Conservation (phyloP, 2,888 invertebrate species). For the Synanthedon formicaeformis region DNA sequence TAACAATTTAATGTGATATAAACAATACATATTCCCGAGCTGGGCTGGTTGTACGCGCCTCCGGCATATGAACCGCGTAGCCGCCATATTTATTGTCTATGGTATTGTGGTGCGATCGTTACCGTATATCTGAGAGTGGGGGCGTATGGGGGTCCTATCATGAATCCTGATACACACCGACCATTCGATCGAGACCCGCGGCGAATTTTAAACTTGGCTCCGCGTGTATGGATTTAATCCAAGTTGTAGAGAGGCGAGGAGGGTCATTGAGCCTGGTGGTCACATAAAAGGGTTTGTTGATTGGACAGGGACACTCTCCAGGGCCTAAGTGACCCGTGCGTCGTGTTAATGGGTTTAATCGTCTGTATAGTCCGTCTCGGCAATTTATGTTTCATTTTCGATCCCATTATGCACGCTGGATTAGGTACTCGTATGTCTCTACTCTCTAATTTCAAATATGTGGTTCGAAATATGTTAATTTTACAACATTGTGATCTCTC, state of each 20-base stretch:
- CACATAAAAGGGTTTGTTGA: slow-evolving; percentile 55
- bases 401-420: slow-evolving; percentile 63
- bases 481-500: background rate
- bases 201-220: slow-evolving; percentile 28
- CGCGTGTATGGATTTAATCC: slow-evolving; percentile 8
- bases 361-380: slow-evolving; percentile 55
- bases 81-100: slow-evolving; percentile 63
- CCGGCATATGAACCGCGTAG: slow-evolving; percentile 50
- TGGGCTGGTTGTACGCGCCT: slow-evolving; percentile 42
- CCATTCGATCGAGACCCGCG: slow-evolving; percentile 41
- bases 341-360: slow-evolving; percentile 68
- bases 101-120: slow-evolving; percentile 66
- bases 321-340: slow-evolving; percentile 49
- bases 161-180: slow-evolving; percentile 63
- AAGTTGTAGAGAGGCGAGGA: slow-evolving; percentile 2
- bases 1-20: slow-evolving; percentile 67
- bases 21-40: slow-evolving; percentile 62
- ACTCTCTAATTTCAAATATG: slow-evolving; percentile 38
- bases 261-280: slow-evolving; percentile 9
- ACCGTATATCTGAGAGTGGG: slow-evolving; percentile 61
- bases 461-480: slow-evolving; percentile 41
- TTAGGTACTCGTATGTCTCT: slow-evolving; percentile 37
- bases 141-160: slow-evolving; percentile 57
- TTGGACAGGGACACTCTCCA: slow-evolving; percentile 43
- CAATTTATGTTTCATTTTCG: slow-evolving; percentile 71